These are phyloP conservation scores for Lagopus leucura DNA, from an alignment of 2,113 vertebrate species.

Conservation along the genomic window DNA sequence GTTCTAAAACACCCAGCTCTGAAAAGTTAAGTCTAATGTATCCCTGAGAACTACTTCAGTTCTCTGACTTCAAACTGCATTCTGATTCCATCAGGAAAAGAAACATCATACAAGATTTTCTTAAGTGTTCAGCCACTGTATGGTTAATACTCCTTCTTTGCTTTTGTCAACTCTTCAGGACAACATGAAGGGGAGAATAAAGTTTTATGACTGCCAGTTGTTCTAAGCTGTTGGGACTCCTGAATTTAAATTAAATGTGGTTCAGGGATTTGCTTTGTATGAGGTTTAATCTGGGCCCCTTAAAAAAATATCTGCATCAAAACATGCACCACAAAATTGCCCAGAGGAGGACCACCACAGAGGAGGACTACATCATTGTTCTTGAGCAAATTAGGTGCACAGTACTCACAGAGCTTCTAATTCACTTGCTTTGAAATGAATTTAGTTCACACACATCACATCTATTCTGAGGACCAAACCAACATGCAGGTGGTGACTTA, in stretches of 20 bases:
- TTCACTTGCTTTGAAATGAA: neutral
- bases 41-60: neutral
- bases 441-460: neutral
- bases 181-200: neutral
- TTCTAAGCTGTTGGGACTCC: neutral
- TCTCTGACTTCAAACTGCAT: neutral
- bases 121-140: neutral
- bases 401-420: neutral
- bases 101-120: neutral
- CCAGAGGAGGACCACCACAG: neutral
- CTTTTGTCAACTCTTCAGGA: neutral
- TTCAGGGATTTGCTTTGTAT: neutral
- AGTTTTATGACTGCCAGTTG: neutral
- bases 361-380: neutral
- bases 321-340: neutral
- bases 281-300: neutral
- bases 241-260: neutral
- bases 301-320: neutral
- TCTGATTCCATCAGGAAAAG: neutral
- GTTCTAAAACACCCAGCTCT: neutral
- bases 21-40: neutral
- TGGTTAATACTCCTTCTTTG: accelerated
- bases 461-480: neutral
- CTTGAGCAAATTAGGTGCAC: neutral
- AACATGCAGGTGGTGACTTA: neutral